Evolutionary conservation across 2,888 invertebrate species (phyloP), one percentile per base, ranked within the genome.

Genomic region (Cheilosia vulpina): DNA sequence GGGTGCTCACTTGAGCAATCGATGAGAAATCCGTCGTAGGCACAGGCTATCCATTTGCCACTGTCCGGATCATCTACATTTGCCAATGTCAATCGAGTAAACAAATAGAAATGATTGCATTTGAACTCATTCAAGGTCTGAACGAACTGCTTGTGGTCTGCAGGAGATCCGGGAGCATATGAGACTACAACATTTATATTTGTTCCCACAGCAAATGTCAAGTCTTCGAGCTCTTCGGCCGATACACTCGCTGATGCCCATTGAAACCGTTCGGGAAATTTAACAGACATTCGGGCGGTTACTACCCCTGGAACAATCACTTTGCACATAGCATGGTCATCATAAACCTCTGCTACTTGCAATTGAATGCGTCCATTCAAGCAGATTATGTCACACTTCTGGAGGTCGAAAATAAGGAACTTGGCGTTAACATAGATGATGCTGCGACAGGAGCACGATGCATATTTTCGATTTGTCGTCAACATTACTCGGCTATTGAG

Each of bases 211-310:
- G 89, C 89, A 73, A 92, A 91, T 0, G 90, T 90, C 3, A 91
- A 71, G 50, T 92, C 91, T 77, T 92, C 91, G 1, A 92, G 77
- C 65, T 92, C 91, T 84, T 92, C 92, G 21, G 89, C 84, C 1
- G 92, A 91, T 3, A 91, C 31, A 4, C 87, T 87, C 71, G 65
- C 87, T 2, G 88, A 21, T 1, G 47, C 31, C 31, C 27, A 31
- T 19, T 78, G 15, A 57, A 90, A 90, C 19, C 88, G 83, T 0
- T 79, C 45, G 0, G 91, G 91, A 13, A 91, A 90, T 2, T 88
- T 87, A 3, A 91, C 91, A 0, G 89, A 89, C 88, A 90, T 87
- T 9, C 87, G 88, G 3, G 89, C 87, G 4, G 13, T 45, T 0
- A 91, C 87, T 0, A n/a, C 11, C 0, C 91, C 91, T 0, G 81